A percentile compares a stretch with the other conserved stretches of the same genome.
phyloP scores from a whole-genome alignment of 2,888 invertebrate species.

The Homarus gammarus region DNA sequence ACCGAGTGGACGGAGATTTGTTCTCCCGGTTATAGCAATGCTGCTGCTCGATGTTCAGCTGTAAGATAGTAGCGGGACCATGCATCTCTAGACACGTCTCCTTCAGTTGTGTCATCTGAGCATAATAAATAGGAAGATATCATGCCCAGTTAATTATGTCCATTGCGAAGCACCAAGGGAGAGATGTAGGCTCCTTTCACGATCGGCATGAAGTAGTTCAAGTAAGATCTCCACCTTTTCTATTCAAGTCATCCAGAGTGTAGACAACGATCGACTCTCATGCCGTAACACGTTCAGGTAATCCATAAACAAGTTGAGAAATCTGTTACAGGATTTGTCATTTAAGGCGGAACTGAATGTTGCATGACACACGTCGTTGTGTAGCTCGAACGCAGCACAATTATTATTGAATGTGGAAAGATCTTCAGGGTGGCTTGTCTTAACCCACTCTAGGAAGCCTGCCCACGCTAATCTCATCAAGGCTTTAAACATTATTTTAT shows the following conservation, averaged over 20 bases:
- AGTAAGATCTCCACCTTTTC: slow-evolving; percentile 5
- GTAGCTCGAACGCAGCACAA: neutral
- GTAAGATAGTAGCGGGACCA: neutral
- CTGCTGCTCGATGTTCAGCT: slow-evolving; percentile 17
- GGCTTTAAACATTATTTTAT: slow-evolving; percentile 31
- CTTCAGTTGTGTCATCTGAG: slow-evolving; percentile 5
- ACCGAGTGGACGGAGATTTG: too few species aligned
- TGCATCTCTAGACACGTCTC: neutral
- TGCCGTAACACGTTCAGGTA: slow-evolving; percentile 11
- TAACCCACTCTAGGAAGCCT: slow-evolving; percentile 3
- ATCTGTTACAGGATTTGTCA: neutral
- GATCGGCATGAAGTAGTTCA: neutral
- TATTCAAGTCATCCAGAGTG: slow-evolving; percentile 22
- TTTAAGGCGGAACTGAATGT: neutral
- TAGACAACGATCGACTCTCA: neutral
- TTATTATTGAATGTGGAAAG: neutral
- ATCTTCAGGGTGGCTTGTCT: slow-evolving; percentile 11
- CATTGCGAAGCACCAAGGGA: slow-evolving; percentile 21
- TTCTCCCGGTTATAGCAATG: slow-evolving; percentile 6
- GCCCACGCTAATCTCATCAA: slow-evolving; percentile 20
- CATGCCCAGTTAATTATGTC: neutral
- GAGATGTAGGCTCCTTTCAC: neutral
- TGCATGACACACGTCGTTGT: slow-evolving; percentile 7
- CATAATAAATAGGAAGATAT: slow-evolving; percentile 15
- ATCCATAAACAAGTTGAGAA: neutral